Evolutionary conservation across 2,888 invertebrate genomes (phyloP).

Genomic region (Cataglyphis livida): DNA sequence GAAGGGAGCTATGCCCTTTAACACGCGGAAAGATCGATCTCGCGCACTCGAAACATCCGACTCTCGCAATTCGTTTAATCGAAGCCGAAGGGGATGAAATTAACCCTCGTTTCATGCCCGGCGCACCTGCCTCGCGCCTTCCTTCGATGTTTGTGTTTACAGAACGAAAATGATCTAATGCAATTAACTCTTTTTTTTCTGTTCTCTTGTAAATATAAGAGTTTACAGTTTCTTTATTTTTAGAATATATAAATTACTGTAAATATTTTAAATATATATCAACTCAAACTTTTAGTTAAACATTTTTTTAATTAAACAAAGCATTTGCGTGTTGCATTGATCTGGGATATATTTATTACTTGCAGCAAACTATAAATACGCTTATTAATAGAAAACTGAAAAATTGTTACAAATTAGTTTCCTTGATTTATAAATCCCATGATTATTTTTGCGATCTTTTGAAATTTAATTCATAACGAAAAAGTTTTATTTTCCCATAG

Average conservation of each 20-base stretch:
- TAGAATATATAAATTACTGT: neutral
- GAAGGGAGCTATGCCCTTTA: slow-evolving; percentile 53
- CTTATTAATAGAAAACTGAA: neutral
- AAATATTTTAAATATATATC: neutral
- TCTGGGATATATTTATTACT: neutral
- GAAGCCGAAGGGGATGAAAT: slow-evolving; percentile 36
- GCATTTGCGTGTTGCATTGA: neutral
- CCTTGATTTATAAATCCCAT: neutral
- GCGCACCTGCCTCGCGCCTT: slow-evolving; percentile 27
- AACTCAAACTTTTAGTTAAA: neutral
- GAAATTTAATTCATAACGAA: neutral
- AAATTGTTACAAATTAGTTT: neutral
- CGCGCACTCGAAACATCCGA: slow-evolving; percentile 45
- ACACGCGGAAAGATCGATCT: slow-evolving; percentile 50
- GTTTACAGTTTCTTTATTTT: neutral
- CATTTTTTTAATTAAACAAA: neutral
- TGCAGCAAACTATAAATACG: neutral
- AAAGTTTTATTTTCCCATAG: slow-evolving; percentile 5
- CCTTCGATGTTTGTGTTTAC: slow-evolving; percentile 29
- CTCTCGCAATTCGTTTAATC: slow-evolving; percentile 54
- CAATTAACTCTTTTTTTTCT: slow-evolving; percentile 27
- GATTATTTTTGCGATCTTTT: neutral
- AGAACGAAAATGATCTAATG: slow-evolving; percentile 46
- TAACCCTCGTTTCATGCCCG: slow-evolving; percentile 40
- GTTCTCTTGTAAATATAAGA: neutral